A percentile compares a stretch with the other conserved stretches of the same genome.
These are phyloP conservation scores for Conus canariensis DNA, from an alignment of 2,888 invertebrate species.

Conservation along the genomic window DNA sequence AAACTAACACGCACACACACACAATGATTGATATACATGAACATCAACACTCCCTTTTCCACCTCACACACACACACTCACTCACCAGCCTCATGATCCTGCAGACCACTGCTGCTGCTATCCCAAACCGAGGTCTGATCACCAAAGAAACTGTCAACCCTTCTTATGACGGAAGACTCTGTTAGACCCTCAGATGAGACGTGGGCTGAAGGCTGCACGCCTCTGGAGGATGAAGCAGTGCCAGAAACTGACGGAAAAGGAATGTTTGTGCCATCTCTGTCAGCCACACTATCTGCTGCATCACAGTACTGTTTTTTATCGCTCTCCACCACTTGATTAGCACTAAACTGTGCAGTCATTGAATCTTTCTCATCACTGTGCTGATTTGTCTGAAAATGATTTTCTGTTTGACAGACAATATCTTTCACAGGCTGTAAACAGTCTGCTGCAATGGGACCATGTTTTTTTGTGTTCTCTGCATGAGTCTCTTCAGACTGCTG, in stretches of 20 bases:
- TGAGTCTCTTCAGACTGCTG: background rate
- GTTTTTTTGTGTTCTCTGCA: background rate
- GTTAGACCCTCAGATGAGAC: background rate
- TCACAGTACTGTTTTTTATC: background rate
- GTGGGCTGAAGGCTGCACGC: background rate
- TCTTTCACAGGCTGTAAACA: too few species aligned
- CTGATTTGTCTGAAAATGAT: background rate
- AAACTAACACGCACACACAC: too few species aligned
- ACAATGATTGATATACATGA: too few species aligned
- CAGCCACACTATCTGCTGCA: background rate
- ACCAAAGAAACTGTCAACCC: slow-evolving; percentile 31
- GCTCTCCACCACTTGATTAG: background rate
- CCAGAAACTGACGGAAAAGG: background rate
- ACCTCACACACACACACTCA: too few species aligned
- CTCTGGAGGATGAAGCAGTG: background rate
- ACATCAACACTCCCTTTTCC: too few species aligned
- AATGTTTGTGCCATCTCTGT: too few species aligned
- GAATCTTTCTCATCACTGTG: background rate
- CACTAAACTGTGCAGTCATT: background rate
- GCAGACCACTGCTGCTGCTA: slow-evolving; percentile 34
- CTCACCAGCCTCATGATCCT: slow-evolving; percentile 2
- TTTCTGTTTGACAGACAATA: background rate
- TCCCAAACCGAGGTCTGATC: slow-evolving; percentile 43
- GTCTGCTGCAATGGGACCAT: background rate
- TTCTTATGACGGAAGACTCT: background rate